Conservation (phyloP, 2,797 vertebrate genomes). For the Acipenser transmontanus region DNA sequence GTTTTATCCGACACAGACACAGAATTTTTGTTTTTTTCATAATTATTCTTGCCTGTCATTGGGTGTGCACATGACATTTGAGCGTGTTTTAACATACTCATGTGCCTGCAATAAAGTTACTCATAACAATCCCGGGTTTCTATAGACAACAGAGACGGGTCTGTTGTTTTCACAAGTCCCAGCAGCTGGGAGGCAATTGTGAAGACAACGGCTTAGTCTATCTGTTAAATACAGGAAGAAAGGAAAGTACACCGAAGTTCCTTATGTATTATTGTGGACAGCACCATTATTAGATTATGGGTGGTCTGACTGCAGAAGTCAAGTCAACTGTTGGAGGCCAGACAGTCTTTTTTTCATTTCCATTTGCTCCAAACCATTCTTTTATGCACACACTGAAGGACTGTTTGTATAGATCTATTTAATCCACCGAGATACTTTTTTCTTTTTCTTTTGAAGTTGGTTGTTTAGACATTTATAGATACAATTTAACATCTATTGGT, state of each 20-base stretch:
- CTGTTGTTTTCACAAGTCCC: constrained; percentile 77
- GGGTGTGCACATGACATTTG: constrained; percentile 82
- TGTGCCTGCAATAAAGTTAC: constrained; percentile 82
- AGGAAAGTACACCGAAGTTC: constrained; percentile 66
- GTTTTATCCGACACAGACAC: constrained; percentile 77
- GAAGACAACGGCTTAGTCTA: constrained; percentile 80
- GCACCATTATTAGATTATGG: constrained; percentile 59
- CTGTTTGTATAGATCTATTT: constrained; percentile 2
- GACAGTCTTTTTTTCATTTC: constrained; percentile 22
- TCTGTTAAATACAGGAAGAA: constrained; percentile 65
- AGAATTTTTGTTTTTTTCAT: constrained; percentile 75
- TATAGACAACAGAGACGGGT: constrained; percentile 82
- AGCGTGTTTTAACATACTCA: constrained; percentile 79
- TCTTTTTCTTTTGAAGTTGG: too few relatives aligned
- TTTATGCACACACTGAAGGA: constrained; percentile 7
- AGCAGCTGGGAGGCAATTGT: constrained; percentile 83
- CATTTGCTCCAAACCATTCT: constrained; percentile 8
- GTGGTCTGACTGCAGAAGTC: constrained; percentile 54
- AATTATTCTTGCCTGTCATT: constrained; percentile 76
- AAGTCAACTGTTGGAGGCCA: constrained; percentile 25
- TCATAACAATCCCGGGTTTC: constrained; percentile 78
- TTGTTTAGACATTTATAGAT: too few relatives aligned
- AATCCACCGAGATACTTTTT: not conserved
- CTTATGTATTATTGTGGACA: constrained; percentile 62
- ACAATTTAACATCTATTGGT: too few relatives aligned